phyloP scores from a whole-genome alignment of 2,113 vertebrate species.

The Chaetodon auriga region DNA sequence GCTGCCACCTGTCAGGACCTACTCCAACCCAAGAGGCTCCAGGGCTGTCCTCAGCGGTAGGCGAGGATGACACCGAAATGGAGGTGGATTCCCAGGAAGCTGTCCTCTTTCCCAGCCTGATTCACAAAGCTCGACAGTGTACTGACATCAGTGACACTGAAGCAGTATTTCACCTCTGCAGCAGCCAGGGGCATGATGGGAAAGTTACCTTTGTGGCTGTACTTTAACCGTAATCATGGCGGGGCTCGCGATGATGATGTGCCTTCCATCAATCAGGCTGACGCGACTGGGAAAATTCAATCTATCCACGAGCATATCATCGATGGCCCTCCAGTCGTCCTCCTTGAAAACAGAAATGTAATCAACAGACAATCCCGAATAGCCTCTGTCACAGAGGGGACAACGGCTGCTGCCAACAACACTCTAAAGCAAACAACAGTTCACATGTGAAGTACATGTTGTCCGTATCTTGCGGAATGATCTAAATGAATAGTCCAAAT shows the following conservation, averaged over 20 bases:
- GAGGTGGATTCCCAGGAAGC: neutral
- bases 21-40: neutral
- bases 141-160: constrained; percentile 1
- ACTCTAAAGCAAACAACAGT: neutral
- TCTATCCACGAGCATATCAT: constrained; percentile 4
- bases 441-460: neutral
- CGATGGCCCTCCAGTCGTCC: neutral
- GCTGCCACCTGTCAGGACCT: constrained; percentile 11
- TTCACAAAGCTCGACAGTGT: neutral
- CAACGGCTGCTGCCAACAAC: neutral
- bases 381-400: neutral
- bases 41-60: neutral
- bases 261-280: constrained; percentile 17
- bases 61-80: neutral
- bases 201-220: neutral
- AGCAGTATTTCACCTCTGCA: neutral
- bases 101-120: neutral
- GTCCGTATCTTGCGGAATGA: neutral
- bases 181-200: constrained; percentile 7
- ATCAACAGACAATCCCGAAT: constrained; percentile 11
- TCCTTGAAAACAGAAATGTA: constrained; percentile 6
- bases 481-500: neutral
- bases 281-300: neutral
- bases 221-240: neutral
- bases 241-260: neutral